Conservation (phyloP, 2,888 invertebrate genomes). For the Lymantria monacha region DNA sequence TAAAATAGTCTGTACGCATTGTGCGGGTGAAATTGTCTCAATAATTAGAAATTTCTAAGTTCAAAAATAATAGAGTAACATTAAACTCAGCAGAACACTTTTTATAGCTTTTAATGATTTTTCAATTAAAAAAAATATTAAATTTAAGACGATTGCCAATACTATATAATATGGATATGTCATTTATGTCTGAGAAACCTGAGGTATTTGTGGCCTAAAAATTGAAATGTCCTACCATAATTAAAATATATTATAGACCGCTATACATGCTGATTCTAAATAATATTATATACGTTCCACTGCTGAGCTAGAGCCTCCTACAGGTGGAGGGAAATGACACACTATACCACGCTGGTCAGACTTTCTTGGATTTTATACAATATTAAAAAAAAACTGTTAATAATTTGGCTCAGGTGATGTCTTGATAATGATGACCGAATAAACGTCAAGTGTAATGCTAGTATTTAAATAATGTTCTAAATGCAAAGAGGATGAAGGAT, state of each 20-base stretch:
- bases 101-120: constrained; percentile 20
- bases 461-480: no score
- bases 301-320: no score
- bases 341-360: no score
- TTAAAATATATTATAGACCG: background rate
- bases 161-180: background rate
- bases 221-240: background rate
- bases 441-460: no score
- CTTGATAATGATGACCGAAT: no score
- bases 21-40: constrained; percentile 59
- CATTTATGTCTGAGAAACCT: background rate
- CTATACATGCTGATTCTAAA: no score
- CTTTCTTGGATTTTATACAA: no score
- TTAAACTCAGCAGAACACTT: constrained; percentile 14
- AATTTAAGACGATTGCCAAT: background rate
- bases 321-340: no score
- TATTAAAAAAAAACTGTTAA: no score
- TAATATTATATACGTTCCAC: no score
- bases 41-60: constrained; percentile 55
- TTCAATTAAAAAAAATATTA: constrained; percentile 5
- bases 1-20: constrained; percentile 55
- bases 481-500: no score
- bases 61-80: constrained; percentile 27
- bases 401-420: no score
- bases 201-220: background rate